These are phyloP conservation scores for Polyommatus icarus DNA, from an alignment of 2,888 invertebrate genomes.

Conservation along the genomic window DNA sequence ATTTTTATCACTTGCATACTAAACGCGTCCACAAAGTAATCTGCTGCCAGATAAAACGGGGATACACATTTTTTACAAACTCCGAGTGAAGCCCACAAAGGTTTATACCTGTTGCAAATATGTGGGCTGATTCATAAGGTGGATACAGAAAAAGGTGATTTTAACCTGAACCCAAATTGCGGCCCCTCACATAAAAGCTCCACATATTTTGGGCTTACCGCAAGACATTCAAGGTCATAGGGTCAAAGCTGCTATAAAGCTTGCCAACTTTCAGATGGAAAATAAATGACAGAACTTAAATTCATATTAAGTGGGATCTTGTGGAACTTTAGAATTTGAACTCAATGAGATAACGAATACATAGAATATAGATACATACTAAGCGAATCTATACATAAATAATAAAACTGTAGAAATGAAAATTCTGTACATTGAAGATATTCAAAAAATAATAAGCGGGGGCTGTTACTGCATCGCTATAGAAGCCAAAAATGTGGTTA, in stretches of 20 bases:
- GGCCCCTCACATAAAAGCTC: conserved; percentile 7
- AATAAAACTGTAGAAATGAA: too few relatives aligned
- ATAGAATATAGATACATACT: neutral
- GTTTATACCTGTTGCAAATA: conserved; percentile 27
- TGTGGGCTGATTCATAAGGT: conserved; percentile 23
- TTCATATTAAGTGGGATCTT: neutral
- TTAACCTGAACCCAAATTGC: conserved; percentile 17
- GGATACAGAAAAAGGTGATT: conserved; percentile 9
- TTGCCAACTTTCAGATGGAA: neutral
- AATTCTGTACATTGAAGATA: too few relatives aligned
- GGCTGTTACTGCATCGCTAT: too few relatives aligned
- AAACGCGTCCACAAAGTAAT: neutral
- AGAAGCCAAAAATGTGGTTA: too few relatives aligned
- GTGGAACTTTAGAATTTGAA: neutral
- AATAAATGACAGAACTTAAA: neutral
- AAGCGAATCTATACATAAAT: too few relatives aligned
- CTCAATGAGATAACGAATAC: neutral
- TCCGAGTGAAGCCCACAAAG: neutral
- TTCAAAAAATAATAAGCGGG: too few relatives aligned
- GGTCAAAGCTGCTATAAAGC: conserved; percentile 4
- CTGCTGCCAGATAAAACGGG: neutral
- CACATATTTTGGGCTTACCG: neutral
- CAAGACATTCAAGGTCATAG: neutral
- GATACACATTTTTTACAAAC: neutral
- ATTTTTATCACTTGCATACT: neutral